phyloP scores from a whole-genome alignment of 2,888 invertebrate species.

The Opisthograptis luteolata region DNA sequence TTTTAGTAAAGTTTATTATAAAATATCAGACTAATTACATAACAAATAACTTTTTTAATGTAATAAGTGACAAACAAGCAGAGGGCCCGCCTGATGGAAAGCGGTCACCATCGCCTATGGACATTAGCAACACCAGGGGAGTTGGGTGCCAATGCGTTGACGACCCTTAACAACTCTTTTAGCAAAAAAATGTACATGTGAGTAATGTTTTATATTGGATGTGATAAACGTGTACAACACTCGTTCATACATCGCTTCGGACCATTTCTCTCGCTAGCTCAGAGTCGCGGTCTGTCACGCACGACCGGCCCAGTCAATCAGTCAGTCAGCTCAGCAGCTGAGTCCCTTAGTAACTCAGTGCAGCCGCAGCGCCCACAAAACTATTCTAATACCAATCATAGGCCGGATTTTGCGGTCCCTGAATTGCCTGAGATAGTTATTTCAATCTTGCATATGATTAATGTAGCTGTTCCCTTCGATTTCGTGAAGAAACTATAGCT shows the following conservation, averaged over 20 bases:
- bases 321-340: background rate
- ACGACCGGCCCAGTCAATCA: slow-evolving; percentile 28
- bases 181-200: too few relatives aligned
- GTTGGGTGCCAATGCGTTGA: too few relatives aligned
- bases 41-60: too few relatives aligned
- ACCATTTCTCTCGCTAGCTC: background rate
- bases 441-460: slow-evolving; percentile 10
- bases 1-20: too few relatives aligned
- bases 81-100: too few relatives aligned
- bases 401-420: slow-evolving; percentile 26
- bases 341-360: background rate
- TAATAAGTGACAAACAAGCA: too few relatives aligned
- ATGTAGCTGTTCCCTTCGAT: too few relatives aligned
- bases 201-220: background rate
- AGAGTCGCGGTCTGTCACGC: slow-evolving; percentile 36
- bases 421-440: slow-evolving; percentile 12
- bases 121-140: too few relatives aligned
- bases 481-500: too few relatives aligned
- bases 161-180: too few relatives aligned
- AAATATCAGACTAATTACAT: too few relatives aligned
- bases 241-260: slow-evolving; percentile 6
- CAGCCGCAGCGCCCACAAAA: slow-evolving; percentile 20
- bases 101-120: too few relatives aligned
- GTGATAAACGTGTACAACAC: background rate
- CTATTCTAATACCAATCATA: slow-evolving; percentile 13